phyloP scores from a whole-genome alignment of 1,140 invertebrate genomes.

The Drosophila grimshawi region DNA sequence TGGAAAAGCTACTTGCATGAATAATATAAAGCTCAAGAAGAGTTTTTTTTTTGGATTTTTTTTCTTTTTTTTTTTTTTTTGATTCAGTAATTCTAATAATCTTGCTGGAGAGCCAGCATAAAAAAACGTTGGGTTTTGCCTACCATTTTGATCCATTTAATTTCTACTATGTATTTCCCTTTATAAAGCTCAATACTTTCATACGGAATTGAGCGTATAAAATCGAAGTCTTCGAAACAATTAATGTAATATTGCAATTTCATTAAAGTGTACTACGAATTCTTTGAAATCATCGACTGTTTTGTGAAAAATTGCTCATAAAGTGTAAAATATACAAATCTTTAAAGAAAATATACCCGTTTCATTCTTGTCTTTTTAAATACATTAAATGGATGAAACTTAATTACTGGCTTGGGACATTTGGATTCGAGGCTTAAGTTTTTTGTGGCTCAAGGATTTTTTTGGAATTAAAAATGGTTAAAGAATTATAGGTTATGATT shows the following conservation, averaged over 20 bases:
- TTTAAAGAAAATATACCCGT: slow-evolving; percentile 77
- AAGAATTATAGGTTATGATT: slow-evolving; percentile 66
- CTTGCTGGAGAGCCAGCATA: slow-evolving; percentile 42
- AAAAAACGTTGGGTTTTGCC: slow-evolving; percentile 65
- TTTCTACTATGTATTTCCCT: slow-evolving; percentile 48
- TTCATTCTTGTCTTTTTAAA: slow-evolving; percentile 44
- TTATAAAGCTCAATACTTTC: slow-evolving; percentile 52
- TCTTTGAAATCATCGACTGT: slow-evolving; percentile 45
- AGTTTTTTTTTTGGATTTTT: slow-evolving; percentile 13
- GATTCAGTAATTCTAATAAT: slow-evolving; percentile 32
- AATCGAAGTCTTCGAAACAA: slow-evolving; percentile 65
- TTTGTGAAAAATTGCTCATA: slow-evolving; percentile 47
- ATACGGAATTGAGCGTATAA: slow-evolving; percentile 50
- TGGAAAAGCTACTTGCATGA: slow-evolving; percentile 56
- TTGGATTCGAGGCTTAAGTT: slow-evolving; percentile 36
- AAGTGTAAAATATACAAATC: slow-evolving; percentile 73
- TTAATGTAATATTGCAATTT: slow-evolving; percentile 51
- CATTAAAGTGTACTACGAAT: slow-evolving; percentile 45
- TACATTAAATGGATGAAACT: slow-evolving; percentile 65
- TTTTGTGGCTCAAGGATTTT: slow-evolving; percentile 44
- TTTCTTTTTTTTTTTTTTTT: neutral
- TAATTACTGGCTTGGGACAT: slow-evolving; percentile 48
- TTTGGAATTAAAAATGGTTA: slow-evolving; percentile 74
- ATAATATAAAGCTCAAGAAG: slow-evolving; percentile 42
- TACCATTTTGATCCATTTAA: slow-evolving; percentile 51